Evolutionary conservation across 2,113 vertebrate species (phyloP), one percentile per base, ranked within the genome.

Genomic region (Triplophysa dalaica): DNA sequence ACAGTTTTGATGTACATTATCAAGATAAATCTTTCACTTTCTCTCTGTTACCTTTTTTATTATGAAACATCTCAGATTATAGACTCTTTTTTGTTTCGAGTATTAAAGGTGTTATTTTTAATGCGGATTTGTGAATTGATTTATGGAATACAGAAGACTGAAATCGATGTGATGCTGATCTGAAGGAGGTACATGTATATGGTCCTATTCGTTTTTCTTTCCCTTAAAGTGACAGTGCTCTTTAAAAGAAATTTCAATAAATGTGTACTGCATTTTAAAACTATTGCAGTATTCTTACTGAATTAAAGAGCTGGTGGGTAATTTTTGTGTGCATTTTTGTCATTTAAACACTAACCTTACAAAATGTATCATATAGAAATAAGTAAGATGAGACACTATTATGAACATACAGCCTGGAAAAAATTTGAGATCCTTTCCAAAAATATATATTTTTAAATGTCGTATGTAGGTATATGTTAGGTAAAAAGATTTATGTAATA

Each of bases 281-380:
- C 50, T 4, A 52, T 16, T 52, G 91, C 95, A 95, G 94, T 96
- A 93, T 95, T 94, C 92, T 95, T 93, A 91, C 93, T 90, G 92
- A 94, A 90, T 93, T 96, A 93, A 94, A 94, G 93, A 92, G 91
- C 90, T 95, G 94, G 95, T 94, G 91, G 13, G 45, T 94, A 94
- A 92, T 90, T 92, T 95, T 95, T 97, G 95, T 96, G 93, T 96
- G 94, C 95, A 95, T 87, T 63, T 89, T 91, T 95, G 93, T 94
- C 90, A 91, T 94, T 94, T 93, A 93, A 94, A 96, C 94, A 94
- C 94, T 95, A 95, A 96, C 13, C 45, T 13, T 13, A 50, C 9
- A 12, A 92, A 90, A 92, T 93, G 93, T 94, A 92, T 86, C 86
- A 81, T 90, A 89, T 91, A 75, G 86, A 12, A 50, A 50, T 50